Conservation (phyloP, 2,113 vertebrate genomes). For the Rhinogobius similis region DNA sequence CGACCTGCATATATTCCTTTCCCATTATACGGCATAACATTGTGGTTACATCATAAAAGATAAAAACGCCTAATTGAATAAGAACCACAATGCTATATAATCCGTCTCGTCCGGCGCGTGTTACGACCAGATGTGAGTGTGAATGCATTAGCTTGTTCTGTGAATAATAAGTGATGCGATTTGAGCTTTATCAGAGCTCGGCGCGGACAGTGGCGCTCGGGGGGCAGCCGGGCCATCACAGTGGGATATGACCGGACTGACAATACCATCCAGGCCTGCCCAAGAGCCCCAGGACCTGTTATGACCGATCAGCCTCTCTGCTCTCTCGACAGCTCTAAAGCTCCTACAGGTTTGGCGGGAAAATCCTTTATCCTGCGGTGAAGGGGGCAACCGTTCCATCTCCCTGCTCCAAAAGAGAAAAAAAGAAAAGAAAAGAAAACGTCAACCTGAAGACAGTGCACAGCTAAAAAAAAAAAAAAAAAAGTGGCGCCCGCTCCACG, state of each 20-base stretch:
- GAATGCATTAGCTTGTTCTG: constrained; percentile 17
- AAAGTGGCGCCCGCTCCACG: constrained; percentile 19
- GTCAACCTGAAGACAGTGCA: constrained; percentile 49
- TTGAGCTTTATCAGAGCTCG: background rate
- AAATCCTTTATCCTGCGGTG: constrained; percentile 40
- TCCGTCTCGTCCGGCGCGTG: constrained; percentile 8
- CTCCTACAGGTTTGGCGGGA: constrained; percentile 35
- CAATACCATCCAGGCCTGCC: constrained; percentile 26
- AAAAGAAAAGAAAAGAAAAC: too few relatives aligned
- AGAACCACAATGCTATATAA: constrained; percentile 24
- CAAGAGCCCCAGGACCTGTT: constrained; percentile 45
- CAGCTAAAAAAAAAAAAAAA: background rate
- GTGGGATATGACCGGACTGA: constrained; percentile 36
- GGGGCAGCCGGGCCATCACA: constrained; percentile 9
- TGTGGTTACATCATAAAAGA: too few relatives aligned
- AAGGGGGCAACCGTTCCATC: constrained; percentile 37
- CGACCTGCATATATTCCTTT: background rate
- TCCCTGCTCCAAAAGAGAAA: constrained; percentile 45
- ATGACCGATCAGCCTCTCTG: constrained; percentile 55
- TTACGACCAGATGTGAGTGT: constrained; percentile 7
- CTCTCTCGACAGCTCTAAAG: constrained; percentile 52
- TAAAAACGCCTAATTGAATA: background rate
- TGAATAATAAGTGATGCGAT: constrained; percentile 22
- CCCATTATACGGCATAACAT: too few relatives aligned
- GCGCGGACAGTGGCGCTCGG: background rate